A percentile compares a stretch with the other conserved stretches of the same genome.
phyloP scores from a whole-genome alignment of 2,797 vertebrate species.

The Megalops cyprinoides region DNA sequence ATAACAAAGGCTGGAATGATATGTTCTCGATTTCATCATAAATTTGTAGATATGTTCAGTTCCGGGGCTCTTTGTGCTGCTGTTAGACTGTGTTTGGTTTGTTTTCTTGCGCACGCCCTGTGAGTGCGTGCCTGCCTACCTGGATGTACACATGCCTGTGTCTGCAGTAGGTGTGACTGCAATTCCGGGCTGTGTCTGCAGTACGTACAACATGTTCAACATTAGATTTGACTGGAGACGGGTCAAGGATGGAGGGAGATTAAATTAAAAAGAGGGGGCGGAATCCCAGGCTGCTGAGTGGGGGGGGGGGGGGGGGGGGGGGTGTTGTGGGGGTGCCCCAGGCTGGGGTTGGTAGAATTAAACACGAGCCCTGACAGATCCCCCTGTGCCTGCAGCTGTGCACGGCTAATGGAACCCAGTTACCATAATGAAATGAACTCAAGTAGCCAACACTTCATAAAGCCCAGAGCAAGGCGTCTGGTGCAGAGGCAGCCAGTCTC shows the following conservation, averaged over 20 bases:
- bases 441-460: slow-evolving; percentile 37
- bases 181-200: not conserved
- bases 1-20: not conserved
- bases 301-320: slow-evolving; percentile 5
- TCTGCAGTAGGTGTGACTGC: not conserved
- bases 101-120: not conserved
- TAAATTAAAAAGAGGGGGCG: slow-evolving; percentile 25
- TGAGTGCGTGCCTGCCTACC: not conserved
- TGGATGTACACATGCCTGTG: not conserved
- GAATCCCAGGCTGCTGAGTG: not conserved
- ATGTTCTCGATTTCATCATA: not conserved
- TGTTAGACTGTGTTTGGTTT: not conserved
- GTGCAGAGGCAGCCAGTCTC: not conserved
- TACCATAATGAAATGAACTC: slow-evolving; percentile 45
- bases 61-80: not conserved
- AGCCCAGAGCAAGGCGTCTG: slow-evolving; percentile 23
- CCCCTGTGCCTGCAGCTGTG: slow-evolving; percentile 41
- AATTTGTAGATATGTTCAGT: not conserved
- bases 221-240: slow-evolving; percentile 32
- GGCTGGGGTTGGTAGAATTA: slow-evolving; percentile 43
- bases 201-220: slow-evolving; percentile 24
- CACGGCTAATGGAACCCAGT: slow-evolving; percentile 40
- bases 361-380: slow-evolving; percentile 38
- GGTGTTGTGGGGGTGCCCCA: slow-evolving; percentile 28
- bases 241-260: slow-evolving; percentile 35